Evolutionary conservation across 37 sponge, comb jelly and placozoan genomes (phyloP).

Genomic region (Eunapius fragilis): DNA sequence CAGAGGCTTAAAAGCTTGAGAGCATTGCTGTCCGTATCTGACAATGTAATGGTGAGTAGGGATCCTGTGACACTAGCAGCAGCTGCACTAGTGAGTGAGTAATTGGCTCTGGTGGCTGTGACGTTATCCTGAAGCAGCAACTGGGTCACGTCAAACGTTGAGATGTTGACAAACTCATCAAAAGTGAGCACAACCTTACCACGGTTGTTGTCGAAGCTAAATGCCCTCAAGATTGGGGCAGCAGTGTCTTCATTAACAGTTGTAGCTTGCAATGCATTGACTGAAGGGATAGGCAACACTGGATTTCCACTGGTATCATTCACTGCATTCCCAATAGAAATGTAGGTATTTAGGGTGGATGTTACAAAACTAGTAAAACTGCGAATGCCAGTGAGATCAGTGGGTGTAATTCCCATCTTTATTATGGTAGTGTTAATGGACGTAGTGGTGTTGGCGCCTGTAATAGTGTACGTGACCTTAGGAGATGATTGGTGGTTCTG

Average conservation of each 20-base stretch:
- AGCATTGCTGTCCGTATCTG: constrained; percentile 52
- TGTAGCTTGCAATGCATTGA: constrained; percentile 42
- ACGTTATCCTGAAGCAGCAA: constrained; percentile 71
- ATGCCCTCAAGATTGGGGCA: constrained; percentile 56
- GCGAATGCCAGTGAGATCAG: constrained; percentile 60
- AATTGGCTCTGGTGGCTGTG: constrained; percentile 23
- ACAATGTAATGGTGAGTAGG: constrained; percentile 50
- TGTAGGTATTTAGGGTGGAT: constrained; percentile 48
- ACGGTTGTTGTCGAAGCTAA: constrained; percentile 68
- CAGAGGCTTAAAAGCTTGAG: constrained; percentile 73
- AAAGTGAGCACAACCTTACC: constrained; percentile 63
- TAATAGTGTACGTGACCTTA: constrained; percentile 48
- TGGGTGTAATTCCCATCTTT: constrained; percentile 30
- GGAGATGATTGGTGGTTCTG: constrained; percentile 60
- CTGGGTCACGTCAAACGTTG: constrained; percentile 51
- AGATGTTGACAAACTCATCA: constrained; percentile 77
- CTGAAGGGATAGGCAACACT: constrained; percentile 17
- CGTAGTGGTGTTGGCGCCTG: constrained; percentile 36
- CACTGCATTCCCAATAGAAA: constrained; percentile 47
- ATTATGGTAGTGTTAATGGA: constrained; percentile 39
- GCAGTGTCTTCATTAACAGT: constrained; percentile 65
- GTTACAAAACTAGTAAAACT: constrained; percentile 46
- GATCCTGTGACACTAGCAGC: constrained; percentile 16
- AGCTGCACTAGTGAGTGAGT: constrained; percentile 44
- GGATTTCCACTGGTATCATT: constrained; percentile 74